Evolutionary conservation across 2,888 invertebrate species (phyloP), one percentile per base, ranked within the genome.

Genomic region (Drepanosiphum platanoidis): DNA sequence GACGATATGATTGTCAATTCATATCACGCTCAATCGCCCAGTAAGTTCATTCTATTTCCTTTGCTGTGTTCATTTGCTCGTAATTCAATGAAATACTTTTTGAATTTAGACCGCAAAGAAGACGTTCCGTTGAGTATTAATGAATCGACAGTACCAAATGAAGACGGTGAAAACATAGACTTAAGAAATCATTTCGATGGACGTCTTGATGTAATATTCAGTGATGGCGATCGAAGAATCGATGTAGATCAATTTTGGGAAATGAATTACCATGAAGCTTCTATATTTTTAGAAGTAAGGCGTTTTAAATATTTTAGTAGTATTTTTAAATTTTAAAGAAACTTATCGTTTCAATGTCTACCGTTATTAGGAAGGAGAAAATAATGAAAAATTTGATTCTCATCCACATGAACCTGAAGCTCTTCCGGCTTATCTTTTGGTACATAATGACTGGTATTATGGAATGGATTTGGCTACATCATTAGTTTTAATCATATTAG

Each of bases 311-410:
- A 68, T 27, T 70, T 68, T 68, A 18, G 3, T 64, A 11, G 30
- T 22, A n/a, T n/a, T 34, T 46, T 32, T 42, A 4, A 46, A 46
- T 0, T 52, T n/a, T 27, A 27, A 27, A 22, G 39, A 30, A 22
- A 0, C 27, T 3, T 77, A 34, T 30, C 0, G n/a, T 87, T 77
- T 88, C 84, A 87, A 86, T 86, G 87, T 90, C 91, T 64, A 18
- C 1, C 0, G 34, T 39, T 32, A 36, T 74, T 90, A 96, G 94
- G 96, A 96, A 92, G 96, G 96, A 52, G 92, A 93, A 89, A 96
- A 96, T 90, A 97, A 96, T 90, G 96, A 96, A 90, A 96, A 96
- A 90, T 96, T 96, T 89, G 95, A 95, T 89, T 95, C 95, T 0
- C 96, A 96, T 89, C 96, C 96, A 0, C 92, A 93, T 74, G 94